Conservation (phyloP, 30 jellyfish, hydroid and myxozoan genomes). For the Chrysaora quinquecirrha region DNA sequence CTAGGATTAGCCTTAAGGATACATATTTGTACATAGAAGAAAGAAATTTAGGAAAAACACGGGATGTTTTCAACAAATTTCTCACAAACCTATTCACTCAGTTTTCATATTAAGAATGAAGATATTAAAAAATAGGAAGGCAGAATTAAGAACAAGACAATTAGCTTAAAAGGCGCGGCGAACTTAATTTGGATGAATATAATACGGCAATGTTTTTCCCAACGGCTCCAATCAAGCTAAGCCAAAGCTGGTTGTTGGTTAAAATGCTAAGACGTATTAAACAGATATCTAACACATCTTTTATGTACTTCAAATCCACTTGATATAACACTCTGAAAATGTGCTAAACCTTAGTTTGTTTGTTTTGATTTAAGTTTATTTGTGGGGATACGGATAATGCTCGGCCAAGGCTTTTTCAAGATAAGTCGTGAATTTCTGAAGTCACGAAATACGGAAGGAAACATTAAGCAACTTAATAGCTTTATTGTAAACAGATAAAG, state of each 20-base stretch:
- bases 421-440: slow-evolving; percentile 62
- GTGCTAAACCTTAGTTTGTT: slow-evolving; percentile 4
- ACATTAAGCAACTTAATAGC: slow-evolving; percentile 52
- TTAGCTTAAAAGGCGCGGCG: slow-evolving; percentile 61
- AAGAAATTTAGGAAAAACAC: too few species aligned
- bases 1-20: too few species aligned
- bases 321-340: not conserved
- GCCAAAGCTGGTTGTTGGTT: slow-evolving; percentile 44
- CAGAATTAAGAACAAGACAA: too few species aligned
- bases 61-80: too few species aligned
- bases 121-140: too few species aligned
- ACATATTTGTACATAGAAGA: too few species aligned
- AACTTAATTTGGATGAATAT: slow-evolving; percentile 64
- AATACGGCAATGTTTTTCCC: slow-evolving; percentile 62
- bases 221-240: slow-evolving; percentile 34
- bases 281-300: not conserved
- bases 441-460: slow-evolving; percentile 77
- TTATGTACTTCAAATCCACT: not conserved
- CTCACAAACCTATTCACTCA: too few species aligned
- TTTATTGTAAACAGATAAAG: slow-evolving; percentile 55
- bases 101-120: too few species aligned
- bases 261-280: slow-evolving; percentile 2
- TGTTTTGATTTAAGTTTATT: not conserved
- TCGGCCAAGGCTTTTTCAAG: slow-evolving; percentile 39
- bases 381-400: not conserved